phyloP scores from a whole-genome alignment of 2,113 vertebrate species.

The Cranoglanis bouderius region DNA sequence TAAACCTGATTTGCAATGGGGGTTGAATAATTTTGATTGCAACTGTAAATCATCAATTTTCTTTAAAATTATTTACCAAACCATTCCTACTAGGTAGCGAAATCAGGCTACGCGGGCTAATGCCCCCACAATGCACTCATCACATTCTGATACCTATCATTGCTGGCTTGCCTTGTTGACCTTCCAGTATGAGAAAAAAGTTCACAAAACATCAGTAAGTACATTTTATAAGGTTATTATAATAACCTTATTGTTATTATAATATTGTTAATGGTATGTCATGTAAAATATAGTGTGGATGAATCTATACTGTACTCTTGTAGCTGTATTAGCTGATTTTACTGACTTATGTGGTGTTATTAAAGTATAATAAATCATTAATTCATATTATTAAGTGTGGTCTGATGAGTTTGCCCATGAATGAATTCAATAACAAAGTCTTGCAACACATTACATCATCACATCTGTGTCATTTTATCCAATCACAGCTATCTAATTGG shows the following conservation, averaged over 20 bases:
- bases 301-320: not conserved
- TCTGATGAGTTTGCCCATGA: not conserved
- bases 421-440: not conserved
- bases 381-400: not conserved
- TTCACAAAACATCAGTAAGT: not conserved
- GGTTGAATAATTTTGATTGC: no score
- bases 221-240: not conserved
- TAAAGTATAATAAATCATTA: not conserved
- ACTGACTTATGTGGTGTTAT: not conserved
- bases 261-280: not conserved
- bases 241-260: no score
- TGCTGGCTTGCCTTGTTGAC: not conserved
- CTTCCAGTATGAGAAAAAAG: not conserved
- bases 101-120: not conserved
- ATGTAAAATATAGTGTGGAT: not conserved
- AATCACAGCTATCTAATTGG: no score
- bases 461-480: no score
- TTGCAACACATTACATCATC: not conserved
- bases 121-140: not conserved
- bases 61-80: no score
- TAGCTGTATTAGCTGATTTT: not conserved
- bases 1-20: no score
- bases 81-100: not conserved
- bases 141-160: not conserved
- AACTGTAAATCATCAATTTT: no score